Base-by-base conservation (phyloP, 2,888 invertebrate species). In the Trichopoda pennipes region DNA sequence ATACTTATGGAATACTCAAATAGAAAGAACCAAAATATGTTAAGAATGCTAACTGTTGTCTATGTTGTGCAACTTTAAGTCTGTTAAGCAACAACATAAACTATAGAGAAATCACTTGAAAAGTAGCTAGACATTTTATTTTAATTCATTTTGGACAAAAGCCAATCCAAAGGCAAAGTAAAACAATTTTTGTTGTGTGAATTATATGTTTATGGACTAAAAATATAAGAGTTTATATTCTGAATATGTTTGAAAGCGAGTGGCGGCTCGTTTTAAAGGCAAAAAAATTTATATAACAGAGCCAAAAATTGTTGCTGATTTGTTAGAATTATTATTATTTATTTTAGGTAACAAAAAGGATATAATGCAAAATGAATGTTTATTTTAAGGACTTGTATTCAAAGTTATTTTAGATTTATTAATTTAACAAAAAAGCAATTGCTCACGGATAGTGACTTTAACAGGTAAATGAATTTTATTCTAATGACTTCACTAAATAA, bases 131-230 rank as follows among this genome's bases (percentile, higher is more conserved):
- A 69, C 64, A 81, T 78, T 78, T 68, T 74, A 77, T 78, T 78
- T 81, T 81, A 78, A 81, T 81, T 81, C 66, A 78, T 81, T 78
- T 81, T 81, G 81, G 81, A 77, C 69, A 69, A 60, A 58, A 74
- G 81, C 81, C 81, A 81, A 81, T 81, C 68, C 60, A 69, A n/a
- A n/a, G 47, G 44, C 55, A 69, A 44, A 47, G 32, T 51, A 42
- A 63, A 60, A 58, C 58, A 53, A 76, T 70, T 80, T 75, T 64
- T n/a, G n/a, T 51, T 56, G 38, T 51, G 42, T 44, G 42, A 74
- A 76, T 63, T 76, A 58, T 19, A 64, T 32, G 49, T 58, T 68
- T 53, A 44, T 47, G 44, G 44, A 64, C 49, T 23, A 1, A 64
- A 64, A 60, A 60, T 32, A 44, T 16, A n/a, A 58, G 42, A 68